phyloP scores from a whole-genome alignment of 2,888 invertebrate genomes.

The Polyploca ridens region DNA sequence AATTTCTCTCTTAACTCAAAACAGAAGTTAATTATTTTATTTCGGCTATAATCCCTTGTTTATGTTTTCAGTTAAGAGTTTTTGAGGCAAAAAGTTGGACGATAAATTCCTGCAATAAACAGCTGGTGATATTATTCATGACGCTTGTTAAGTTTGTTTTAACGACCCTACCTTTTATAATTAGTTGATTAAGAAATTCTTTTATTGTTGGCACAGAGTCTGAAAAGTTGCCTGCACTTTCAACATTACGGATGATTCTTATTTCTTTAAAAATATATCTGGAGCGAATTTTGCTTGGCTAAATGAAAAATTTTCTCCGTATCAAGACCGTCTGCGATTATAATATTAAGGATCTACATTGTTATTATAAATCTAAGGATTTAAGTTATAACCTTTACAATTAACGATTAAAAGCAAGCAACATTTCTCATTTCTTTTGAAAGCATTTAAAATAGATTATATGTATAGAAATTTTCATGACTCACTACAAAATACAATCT shows the following conservation, averaged over 20 bases:
- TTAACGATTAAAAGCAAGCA: too few relatives aligned
- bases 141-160: constrained; percentile 75
- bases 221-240: constrained; percentile 43
- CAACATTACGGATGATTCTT: constrained; percentile 26
- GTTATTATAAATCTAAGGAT: too few relatives aligned
- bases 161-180: constrained; percentile 69
- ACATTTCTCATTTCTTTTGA: too few relatives aligned
- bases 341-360: too few relatives aligned
- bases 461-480: not conserved
- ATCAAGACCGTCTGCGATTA: too few relatives aligned
- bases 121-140: constrained; percentile 79
- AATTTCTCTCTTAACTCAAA: constrained; percentile 31
- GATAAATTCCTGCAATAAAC: constrained; percentile 77
- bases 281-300: too few relatives aligned
- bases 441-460: too few relatives aligned
- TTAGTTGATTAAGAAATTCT: constrained; percentile 67
- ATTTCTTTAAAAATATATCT: not conserved
- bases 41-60: constrained; percentile 69
- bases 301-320: too few relatives aligned
- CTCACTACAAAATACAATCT: not conserved
- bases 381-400: too few relatives aligned
- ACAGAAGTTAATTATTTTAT: constrained; percentile 66
- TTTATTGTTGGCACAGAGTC: constrained; percentile 44
- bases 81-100: constrained; percentile 69
- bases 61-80: constrained; percentile 76